phyloP scores from a whole-genome alignment of 2,797 vertebrate genomes.

The Alfaro cultratus region DNA sequence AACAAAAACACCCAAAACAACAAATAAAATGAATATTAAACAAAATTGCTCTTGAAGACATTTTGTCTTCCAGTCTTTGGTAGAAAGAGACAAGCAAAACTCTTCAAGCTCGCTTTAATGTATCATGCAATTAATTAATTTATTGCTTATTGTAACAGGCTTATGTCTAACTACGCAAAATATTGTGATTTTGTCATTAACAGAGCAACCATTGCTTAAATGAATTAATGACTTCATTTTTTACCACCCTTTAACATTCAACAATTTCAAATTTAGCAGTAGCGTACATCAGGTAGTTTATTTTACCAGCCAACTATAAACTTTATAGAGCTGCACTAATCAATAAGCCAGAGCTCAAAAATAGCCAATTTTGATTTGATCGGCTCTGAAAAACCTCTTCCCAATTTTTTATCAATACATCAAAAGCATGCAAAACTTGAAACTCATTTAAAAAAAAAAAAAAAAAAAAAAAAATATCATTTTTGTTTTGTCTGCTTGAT shows the following conservation, averaged over 20 bases:
- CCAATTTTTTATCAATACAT: not conserved
- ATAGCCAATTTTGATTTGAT: not conserved
- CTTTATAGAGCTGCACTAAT: not conserved
- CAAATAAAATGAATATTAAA: too few species aligned
- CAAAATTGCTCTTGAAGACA: too few species aligned
- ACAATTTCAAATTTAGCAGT: not conserved
- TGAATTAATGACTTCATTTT: not conserved
- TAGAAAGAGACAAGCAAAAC: too few species aligned
- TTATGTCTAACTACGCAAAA: not conserved
- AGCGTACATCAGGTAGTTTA: not conserved
- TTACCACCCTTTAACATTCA: not conserved
- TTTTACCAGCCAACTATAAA: not conserved
- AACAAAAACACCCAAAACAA: too few species aligned
- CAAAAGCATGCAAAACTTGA: not conserved
- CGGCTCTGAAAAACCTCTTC: not conserved
- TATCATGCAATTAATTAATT: too few species aligned
- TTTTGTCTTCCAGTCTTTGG: too few species aligned
- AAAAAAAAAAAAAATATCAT: too few species aligned
- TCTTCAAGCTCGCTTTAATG: too few species aligned
- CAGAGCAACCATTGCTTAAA: not conserved
- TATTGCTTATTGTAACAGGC: too few species aligned
- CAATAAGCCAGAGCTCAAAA: not conserved
- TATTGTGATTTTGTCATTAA: too few species aligned
- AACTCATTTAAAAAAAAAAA: not conserved
- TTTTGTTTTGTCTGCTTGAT: too few species aligned